These are phyloP conservation scores for rat (Rattus norvegicus) DNA, from an alignment of 2,113 vertebrate genomes.

Conservation along the genomic window GRCr8 NC_086036.1:25237501-25238000, in stretches of 20 bases:
- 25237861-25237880: background rate
- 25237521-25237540: conserved; percentile 20
- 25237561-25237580: conserved; percentile 33
- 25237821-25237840: background rate
- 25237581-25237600: conserved; percentile 47
- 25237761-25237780: conserved; percentile 47
- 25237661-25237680: conserved; percentile 44
- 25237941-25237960: background rate
- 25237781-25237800: conserved; percentile 54
- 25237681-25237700: conserved; percentile 52
- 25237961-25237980: background rate
- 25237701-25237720: background rate
- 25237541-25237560: conserved; percentile 59
- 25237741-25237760: conserved; percentile 14
- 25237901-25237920: background rate
- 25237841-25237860: background rate
- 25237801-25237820: conserved; percentile 22
- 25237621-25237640: conserved; percentile 57
- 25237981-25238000: background rate
- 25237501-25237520: background rate
- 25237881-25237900: background rate
- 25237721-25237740: background rate
- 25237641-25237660: conserved; percentile 36
- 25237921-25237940: background rate
- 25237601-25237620: conserved; percentile 33